Conservation (phyloP, 2,797 vertebrate genomes). For the Leucoraja ocellata region DNA sequence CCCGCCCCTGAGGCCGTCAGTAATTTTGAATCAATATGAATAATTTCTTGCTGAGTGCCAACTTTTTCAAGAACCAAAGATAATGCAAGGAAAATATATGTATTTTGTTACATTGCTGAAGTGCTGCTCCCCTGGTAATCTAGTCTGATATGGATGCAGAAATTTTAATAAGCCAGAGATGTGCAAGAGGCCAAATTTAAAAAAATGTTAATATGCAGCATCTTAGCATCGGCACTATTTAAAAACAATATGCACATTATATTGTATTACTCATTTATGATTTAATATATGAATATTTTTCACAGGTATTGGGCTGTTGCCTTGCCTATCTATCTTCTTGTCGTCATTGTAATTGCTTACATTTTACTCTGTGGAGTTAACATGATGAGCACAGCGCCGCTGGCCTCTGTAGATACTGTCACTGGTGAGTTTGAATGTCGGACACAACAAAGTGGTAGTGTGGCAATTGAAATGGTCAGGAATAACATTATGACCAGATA, state of each 20-base stretch:
- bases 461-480: background rate
- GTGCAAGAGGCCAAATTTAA: background rate
- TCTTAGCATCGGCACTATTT: background rate
- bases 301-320: conserved; percentile 87
- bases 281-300: conserved; percentile 11
- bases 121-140: background rate
- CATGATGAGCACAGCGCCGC: conserved; percentile 83
- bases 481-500: background rate
- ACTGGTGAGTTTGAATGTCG: conserved; percentile 64
- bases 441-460: background rate
- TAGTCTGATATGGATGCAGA: no score
- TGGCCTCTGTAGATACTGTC: conserved; percentile 75
- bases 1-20: background rate
- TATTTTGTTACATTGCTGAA: background rate
- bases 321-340: conserved; percentile 77
- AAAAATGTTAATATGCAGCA: background rate
- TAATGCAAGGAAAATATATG: background rate
- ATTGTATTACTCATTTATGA: background rate
- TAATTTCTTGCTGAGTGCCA: background rate
- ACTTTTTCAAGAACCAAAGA: no score
- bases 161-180: background rate
- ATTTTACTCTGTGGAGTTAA: conserved; percentile 82
- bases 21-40: background rate
- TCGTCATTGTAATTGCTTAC: conserved; percentile 57
- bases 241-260: background rate